Conservation (phyloP, 1,140 invertebrate genomes). For the Sesamia nonagrioides region DNA sequence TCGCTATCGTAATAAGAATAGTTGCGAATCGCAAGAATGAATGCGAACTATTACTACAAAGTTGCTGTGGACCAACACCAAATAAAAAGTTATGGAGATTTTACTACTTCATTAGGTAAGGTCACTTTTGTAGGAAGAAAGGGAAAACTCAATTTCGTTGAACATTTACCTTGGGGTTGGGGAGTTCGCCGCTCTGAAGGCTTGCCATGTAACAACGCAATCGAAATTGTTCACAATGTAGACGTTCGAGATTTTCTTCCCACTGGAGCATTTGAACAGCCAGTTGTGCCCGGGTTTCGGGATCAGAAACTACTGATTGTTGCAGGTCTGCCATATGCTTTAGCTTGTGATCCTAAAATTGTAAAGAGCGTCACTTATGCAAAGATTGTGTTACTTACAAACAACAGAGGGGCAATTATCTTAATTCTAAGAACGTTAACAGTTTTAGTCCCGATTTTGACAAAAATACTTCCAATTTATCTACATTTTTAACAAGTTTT, state of each 20-base stretch:
- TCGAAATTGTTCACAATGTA: constrained; percentile 98
- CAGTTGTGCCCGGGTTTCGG: constrained; percentile 96
- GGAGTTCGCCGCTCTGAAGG: constrained; percentile 97
- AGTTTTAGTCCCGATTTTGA: too few relatives aligned
- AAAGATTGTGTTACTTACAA: constrained; percentile 10
- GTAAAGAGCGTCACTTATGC: constrained; percentile 31
- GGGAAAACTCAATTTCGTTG: constrained; percentile 31
- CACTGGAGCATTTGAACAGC: constrained; percentile 97
- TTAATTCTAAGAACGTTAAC: too few relatives aligned
- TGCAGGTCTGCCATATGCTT: constrained; percentile 99
- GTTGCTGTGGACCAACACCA: constrained; percentile 1
- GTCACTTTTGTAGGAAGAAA: constrained; percentile 21
- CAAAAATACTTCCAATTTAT: too few relatives aligned
- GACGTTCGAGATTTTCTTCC: constrained; percentile 98
- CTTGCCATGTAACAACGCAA: constrained; percentile 99
- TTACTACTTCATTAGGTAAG: constrained; percentile 48
- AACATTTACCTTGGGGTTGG: constrained; percentile 97
- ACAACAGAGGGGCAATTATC: neutral
- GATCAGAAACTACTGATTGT: constrained; percentile 97
- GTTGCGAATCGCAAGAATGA: constrained; percentile 19
- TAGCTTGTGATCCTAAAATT: constrained; percentile 95
- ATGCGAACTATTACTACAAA: constrained; percentile 10
- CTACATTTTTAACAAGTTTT: too few relatives aligned
- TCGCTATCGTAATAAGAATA: neutral
- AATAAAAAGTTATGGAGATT: constrained; percentile 43